Base-by-base conservation (phyloP, 2,888 invertebrate species). In the Lepetodrilus schrolli region DNA sequence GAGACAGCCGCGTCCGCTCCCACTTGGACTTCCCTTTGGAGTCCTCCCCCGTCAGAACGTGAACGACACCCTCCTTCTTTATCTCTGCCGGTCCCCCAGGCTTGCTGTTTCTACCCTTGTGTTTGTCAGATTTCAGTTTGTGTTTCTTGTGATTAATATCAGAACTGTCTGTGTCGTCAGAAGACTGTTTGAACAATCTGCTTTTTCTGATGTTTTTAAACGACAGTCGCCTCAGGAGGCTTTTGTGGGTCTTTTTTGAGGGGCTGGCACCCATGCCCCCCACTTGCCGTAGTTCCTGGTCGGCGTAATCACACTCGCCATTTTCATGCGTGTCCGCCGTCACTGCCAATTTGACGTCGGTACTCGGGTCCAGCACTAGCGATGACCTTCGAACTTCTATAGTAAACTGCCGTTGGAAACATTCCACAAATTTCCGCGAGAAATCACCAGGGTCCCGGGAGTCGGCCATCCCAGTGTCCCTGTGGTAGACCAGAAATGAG, bases 31-130 rank as follows among this genome's bases (percentile, higher is more conserved):
- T 95, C 7, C 94, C 93, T 91, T 83, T 84, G 2, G 84, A 82
- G 89, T 96, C 96, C 89, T 98, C 97, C 0, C 96, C 96, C 74
- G 96, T 95, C 81, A 98, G 92, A 91, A 96, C 96, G 92, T 96
- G 96, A 7, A 98, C 97, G 82, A 95, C 93, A 8, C 98, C 97
- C 89, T 98, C 98, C 88, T 97, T 97, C 70, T 82, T 83, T n/a
- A 85, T 70, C 37, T 82, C 78, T 75, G 34, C 79, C 47, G 70
- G 77, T 74, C 71, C 43, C 10, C 68, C 70, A 10, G 75, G 74
- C 30, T 77, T 75, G 73, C 78, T 80, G 71, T 77, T 78, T 43
- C 79, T 80, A 38, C 78, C 80, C 43, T 77, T 69, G 65, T 83
- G 84, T 68, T 80, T 79, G 17, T 82, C 83, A 65, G 74, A 79